Conservation (phyloP, 2,797 vertebrate genomes). For the Dendrocincla fuliginosa region DNA sequence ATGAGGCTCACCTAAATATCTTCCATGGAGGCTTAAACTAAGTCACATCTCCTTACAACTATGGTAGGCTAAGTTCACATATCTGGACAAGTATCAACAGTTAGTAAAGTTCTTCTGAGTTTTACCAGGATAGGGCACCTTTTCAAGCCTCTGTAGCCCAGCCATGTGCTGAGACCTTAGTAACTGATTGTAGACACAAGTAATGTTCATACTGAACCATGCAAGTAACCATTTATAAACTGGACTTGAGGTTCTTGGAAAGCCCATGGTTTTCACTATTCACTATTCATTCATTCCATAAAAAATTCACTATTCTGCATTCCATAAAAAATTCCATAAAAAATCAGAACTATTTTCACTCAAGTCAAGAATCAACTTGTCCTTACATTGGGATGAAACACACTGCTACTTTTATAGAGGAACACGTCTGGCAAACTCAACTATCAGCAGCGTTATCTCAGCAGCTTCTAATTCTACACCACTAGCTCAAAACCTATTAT, state of each 20-base stretch:
- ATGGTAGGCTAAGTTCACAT: not conserved
- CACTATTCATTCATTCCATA: not conserved
- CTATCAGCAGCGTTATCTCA: not conserved
- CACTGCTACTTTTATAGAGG: not conserved
- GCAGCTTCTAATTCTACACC: not conserved
- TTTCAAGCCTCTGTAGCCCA: not conserved
- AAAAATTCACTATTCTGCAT: not conserved
- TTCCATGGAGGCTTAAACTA: not conserved
- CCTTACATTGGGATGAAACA: not conserved
- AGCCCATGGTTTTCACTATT: not conserved
- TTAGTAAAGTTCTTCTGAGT: not conserved
- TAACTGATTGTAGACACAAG: not conserved
- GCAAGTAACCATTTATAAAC: not conserved
- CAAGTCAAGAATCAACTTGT: not conserved
- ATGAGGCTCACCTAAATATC: not conserved
- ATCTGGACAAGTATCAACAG: not conserved
- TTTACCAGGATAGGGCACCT: not conserved
- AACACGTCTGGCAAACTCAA: not conserved
- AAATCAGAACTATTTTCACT: not conserved
- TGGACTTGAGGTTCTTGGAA: not conserved
- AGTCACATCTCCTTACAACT: not conserved
- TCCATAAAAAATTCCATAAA: not conserved
- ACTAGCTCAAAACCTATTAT: not conserved
- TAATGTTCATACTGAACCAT: not conserved
- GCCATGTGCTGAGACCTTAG: not conserved